Evolutionary conservation across 2,797 vertebrate genomes (phyloP), one percentile per base, ranked within the genome.

Genomic region (Syndactyla subalaris): DNA sequence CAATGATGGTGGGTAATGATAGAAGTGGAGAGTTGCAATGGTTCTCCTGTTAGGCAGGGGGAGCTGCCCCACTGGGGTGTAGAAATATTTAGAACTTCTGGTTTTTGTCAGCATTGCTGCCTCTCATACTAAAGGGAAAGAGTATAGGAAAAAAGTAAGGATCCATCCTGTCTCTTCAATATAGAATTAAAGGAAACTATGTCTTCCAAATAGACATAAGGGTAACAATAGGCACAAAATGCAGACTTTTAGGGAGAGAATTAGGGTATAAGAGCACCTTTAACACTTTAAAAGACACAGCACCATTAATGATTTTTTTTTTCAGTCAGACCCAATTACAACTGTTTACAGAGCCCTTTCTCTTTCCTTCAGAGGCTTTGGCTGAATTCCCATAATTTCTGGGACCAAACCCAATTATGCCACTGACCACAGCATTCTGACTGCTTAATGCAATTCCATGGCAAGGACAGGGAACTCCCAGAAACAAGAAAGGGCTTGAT

Each of bases 391-490:
- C 87, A 59, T 79, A 29, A 58, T 92, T 91, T 92, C 94, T 2
- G 14, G 89, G 96, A 88, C 82, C 11, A 6, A 67, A 88, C 95
- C 94, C 94, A 96, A 95, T 95, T 88, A 91, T 96, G 93, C 91
- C 80, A 88, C 70, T 95, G 93, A 94, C 94, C 88, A 84, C 91
- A 90, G 85, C 83, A 85, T 79, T 95, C 86, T 94, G 82, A 89
- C 73, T 84, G 76, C 83, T 83, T 93, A 94, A 91, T 85, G 68
- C 93, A 92, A 93, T 89, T 93, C 88, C 89, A 93, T 80, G 66
- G 89, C 92, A 96, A 91, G 85, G 78, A 74, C 84, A 92, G 89
- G 92, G 82, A 96, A 94, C 88, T 96, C 95, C 91, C 90, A 95
- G 89, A 82, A 97, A 94, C 73, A 94, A 95, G 86, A 95, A 88